Conservation (phyloP, 2,797 vertebrate species). For the Brachyalestes nurse region DNA sequence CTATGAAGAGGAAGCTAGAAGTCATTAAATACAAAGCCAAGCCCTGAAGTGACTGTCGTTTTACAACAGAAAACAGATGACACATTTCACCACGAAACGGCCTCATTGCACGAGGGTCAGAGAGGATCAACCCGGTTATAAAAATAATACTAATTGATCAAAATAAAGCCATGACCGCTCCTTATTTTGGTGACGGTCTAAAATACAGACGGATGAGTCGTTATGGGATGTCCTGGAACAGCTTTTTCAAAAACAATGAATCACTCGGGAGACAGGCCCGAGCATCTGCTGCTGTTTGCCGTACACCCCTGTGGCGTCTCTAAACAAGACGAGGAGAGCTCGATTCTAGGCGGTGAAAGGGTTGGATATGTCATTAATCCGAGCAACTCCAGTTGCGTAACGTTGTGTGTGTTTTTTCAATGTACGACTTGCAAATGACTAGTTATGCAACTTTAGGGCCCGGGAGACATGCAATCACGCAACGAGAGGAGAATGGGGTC, state of each 20-base stretch:
- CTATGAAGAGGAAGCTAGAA: slow-evolving; percentile 21
- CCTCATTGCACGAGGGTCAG: background rate
- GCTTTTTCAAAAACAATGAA: slow-evolving; percentile 6
- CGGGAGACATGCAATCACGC: slow-evolving; percentile 19
- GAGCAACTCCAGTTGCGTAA: slow-evolving; percentile 52
- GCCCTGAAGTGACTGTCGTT: slow-evolving; percentile 42
- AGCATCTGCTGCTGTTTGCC: background rate
- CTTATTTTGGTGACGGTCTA: background rate
- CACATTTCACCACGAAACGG: slow-evolving; percentile 22
- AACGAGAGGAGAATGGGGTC: slow-evolving; percentile 13
- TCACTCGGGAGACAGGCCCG: background rate
- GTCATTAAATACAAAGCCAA: slow-evolving; percentile 39
- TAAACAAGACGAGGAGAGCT: slow-evolving; percentile 9
- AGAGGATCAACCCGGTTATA: slow-evolving; percentile 4
- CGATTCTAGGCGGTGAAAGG: slow-evolving; percentile 27
- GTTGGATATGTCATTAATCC: background rate
- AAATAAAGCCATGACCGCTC: background rate
- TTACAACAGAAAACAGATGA: slow-evolving; percentile 42
- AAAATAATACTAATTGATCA: background rate
- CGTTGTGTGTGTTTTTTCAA: slow-evolving; percentile 17
- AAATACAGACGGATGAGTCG: background rate
- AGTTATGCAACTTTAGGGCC: slow-evolving; percentile 47
- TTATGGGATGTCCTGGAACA: background rate
- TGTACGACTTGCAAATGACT: slow-evolving; percentile 30
- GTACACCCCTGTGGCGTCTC: slow-evolving; percentile 31